Percentiles rank a stretch among this genome's conserved stretches.
Evolutionary conservation across 2,888 invertebrate species (phyloP).

Genomic region (Willowsia nigromaculata): DNA sequence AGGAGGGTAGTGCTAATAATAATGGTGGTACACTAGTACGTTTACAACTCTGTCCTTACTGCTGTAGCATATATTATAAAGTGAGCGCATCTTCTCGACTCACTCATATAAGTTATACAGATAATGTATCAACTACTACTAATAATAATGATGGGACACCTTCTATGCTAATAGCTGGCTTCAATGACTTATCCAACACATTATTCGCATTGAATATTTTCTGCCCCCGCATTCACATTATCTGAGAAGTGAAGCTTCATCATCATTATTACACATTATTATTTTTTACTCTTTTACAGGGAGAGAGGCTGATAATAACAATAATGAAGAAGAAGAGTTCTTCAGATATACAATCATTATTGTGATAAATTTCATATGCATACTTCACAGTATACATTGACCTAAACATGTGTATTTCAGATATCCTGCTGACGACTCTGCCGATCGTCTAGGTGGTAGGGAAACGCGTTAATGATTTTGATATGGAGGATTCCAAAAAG

Average conservation of each 20-base stretch:
- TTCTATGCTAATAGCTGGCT: conserved; percentile 60
- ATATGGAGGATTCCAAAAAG: conserved; percentile 68
- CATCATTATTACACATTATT: conserved; percentile 41
- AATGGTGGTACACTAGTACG: not conserved
- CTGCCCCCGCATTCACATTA: conserved; percentile 71
- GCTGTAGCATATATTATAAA: not conserved
- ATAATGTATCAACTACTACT: conserved; percentile 8
- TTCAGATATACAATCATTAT: not conserved
- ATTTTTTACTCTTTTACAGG: conserved; percentile 12
- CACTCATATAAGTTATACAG: conserved; percentile 30
- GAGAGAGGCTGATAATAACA: not conserved
- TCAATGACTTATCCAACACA: conserved; percentile 70
- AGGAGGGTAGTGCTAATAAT: not conserved
- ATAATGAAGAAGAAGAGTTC: not conserved
- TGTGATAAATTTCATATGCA: not conserved
- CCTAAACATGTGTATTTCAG: not conserved
- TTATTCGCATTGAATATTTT: conserved; percentile 68
- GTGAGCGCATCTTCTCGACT: conserved; percentile 12
- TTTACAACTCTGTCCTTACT: conserved; percentile 17
- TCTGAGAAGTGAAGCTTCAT: conserved; percentile 40
- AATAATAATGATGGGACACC: conserved; percentile 63
- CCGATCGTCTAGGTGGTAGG: conserved; percentile 13
- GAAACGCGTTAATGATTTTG: conserved; percentile 72
- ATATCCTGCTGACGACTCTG: not conserved
- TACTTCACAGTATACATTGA: not conserved